A percentile compares a stretch with the other conserved stretches of the same genome.
Evolutionary conservation across 2,113 vertebrate genomes (phyloP).

Genomic region (Aptenodytes patagonicus): DNA sequence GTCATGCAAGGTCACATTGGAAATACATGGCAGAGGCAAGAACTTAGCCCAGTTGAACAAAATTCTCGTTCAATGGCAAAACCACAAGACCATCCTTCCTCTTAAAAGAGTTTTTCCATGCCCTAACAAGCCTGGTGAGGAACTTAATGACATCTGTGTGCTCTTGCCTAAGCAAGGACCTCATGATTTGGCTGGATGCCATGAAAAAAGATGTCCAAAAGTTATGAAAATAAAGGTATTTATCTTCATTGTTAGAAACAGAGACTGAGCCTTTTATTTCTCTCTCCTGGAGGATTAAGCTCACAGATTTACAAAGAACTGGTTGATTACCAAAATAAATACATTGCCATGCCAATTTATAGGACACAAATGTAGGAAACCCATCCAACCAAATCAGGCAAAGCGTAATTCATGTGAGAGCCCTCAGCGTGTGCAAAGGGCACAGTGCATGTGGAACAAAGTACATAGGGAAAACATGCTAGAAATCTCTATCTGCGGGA

Average conservation of each 20-base stretch:
- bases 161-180: slow-evolving; percentile 12
- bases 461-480: slow-evolving; percentile 11
- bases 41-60: background rate
- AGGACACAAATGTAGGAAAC: slow-evolving; percentile 52
- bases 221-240: slow-evolving; percentile 67
- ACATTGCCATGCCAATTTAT: slow-evolving; percentile 17
- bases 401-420: slow-evolving; percentile 52
- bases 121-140: slow-evolving; percentile 27
- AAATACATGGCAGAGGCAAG: background rate
- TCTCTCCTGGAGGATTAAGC: slow-evolving; percentile 43
- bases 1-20: background rate
- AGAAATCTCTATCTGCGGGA: slow-evolving; percentile 24
- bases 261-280: slow-evolving; percentile 32
- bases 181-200: slow-evolving; percentile 9
- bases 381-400: slow-evolving; percentile 59
- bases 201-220: slow-evolving; percentile 33
- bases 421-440: slow-evolving; percentile 41
- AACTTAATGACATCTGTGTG: slow-evolving; percentile 1
- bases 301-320: slow-evolving; percentile 60
- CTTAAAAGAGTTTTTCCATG: background rate
- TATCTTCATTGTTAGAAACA: slow-evolving; percentile 53
- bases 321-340: slow-evolving; percentile 67
- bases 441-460: slow-evolving; percentile 47
- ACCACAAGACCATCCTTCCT: background rate
- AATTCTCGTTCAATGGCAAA: background rate